Base-by-base conservation (phyloP, 2,888 invertebrate species). In the Coenonympha arcania region DNA sequence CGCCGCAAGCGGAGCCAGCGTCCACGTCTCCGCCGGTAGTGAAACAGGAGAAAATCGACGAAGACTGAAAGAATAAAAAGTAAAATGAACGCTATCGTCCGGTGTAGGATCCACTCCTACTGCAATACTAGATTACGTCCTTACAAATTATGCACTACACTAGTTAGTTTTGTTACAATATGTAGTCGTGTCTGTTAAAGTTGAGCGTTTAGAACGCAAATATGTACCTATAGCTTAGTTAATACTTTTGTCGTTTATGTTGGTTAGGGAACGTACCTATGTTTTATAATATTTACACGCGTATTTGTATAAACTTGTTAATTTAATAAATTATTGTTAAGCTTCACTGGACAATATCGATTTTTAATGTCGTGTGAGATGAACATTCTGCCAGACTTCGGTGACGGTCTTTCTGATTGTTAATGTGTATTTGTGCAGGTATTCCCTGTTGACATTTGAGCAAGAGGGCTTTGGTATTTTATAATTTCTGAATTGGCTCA, bases 51-150 rank as follows among this genome's bases (percentile, higher is more conserved):
- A 79, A 79, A 55, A 74, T 72, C 30, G 85, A 82, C 50, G 83
- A 79, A 63, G 80, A 83, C 61, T 78, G 65, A n/a, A n/a, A n/a
- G n/a, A 75, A 60, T 50, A 57, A 3, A 33, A 34, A 34, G 47
- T 52, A 52, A 43, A 52, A 48, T 55, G 59, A 72, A 75, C 66
- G 56, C 62, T 76, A 69, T 79, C 85, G 85, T 85, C 85, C 84
- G 69, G 76, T 62, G 81, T 75, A 80, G 76, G 69, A 61, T 53
- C 50, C 52, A 44, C 34, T 56, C 69, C 84, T 84, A 81, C 76
- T 74, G 85, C 85, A 86, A 86, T 86, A 86, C 75, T 84, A 83
- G 83, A 81, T 79, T 79, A 84, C 85, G 85, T 86, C 85, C 85
- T 74, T 69, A 68, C 63, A 67, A 68, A 66, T 60, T 73, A 73